A percentile compares a stretch with the other conserved stretches of the same genome.
Conservation (phyloP, 2,113 vertebrate species). For the Pseudopipra pipra region DNA sequence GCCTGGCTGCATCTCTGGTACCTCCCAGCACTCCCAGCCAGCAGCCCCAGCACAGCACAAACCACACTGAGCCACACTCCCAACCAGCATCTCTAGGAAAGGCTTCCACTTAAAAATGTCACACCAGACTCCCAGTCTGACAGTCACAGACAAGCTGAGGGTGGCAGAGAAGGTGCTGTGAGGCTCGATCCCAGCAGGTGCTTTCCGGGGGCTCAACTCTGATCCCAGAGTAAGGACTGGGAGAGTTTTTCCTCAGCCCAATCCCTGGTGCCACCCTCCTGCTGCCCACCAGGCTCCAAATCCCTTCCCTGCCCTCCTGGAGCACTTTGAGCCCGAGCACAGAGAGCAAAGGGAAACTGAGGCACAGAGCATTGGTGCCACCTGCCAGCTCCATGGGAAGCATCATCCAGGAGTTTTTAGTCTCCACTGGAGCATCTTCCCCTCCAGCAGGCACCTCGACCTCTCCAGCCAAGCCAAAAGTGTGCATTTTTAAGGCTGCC, state of each 20-base stretch:
- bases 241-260: background rate
- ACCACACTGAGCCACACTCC: background rate
- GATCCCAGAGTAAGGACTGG: background rate
- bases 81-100: background rate
- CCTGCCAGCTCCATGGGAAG: background rate
- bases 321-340: background rate
- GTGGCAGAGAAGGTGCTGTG: background rate
- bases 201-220: background rate
- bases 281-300: background rate
- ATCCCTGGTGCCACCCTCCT: background rate
- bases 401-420: background rate
- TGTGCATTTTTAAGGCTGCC: background rate
- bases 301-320: background rate
- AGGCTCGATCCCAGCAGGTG: background rate
- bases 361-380: background rate
- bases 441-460: background rate
- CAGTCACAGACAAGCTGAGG: accelerated
- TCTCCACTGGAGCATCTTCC: background rate
- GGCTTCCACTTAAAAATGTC: background rate
- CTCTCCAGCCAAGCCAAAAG: background rate
- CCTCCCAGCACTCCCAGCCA: background rate
- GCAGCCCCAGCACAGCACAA: background rate
- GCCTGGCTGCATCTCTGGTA: background rate
- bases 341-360: background rate
- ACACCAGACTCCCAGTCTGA: background rate